Percentiles rank a stretch among this genome's conserved stretches.
Evolutionary conservation across 2,888 invertebrate genomes (phyloP).

Genomic region (Melipona bicolor): DNA sequence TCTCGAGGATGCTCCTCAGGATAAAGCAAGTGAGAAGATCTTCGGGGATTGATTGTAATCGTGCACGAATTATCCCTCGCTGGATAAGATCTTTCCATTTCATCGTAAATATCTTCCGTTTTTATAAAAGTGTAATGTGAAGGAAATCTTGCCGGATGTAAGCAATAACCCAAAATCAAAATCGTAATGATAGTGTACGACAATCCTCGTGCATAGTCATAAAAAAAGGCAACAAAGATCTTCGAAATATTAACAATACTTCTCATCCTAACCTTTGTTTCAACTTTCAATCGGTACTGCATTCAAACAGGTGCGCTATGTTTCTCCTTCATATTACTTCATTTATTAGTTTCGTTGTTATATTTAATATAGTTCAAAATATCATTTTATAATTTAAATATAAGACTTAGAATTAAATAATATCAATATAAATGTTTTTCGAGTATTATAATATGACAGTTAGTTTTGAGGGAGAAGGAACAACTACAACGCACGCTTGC

Average conservation of each 20-base stretch:
- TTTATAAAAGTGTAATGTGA: conserved; percentile 81
- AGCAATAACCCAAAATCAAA: conserved; percentile 77
- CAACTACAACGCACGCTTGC: neutral
- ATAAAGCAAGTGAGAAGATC: conserved; percentile 75
- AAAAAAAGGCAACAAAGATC: conserved; percentile 68
- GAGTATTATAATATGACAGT: neutral
- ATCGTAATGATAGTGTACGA: conserved; percentile 72
- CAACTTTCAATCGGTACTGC: conserved; percentile 26
- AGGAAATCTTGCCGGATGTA: conserved; percentile 82
- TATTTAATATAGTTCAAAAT: neutral
- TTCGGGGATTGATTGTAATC: conserved; percentile 65
- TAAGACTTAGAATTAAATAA: neutral
- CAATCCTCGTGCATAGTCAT: conserved; percentile 75
- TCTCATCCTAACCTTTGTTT: conserved; percentile 67
- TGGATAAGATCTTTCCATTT: conserved; percentile 80
- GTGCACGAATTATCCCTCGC: conserved; percentile 79
- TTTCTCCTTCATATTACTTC: neutral
- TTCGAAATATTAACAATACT: conserved; percentile 59
- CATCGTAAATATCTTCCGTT: conserved; percentile 78
- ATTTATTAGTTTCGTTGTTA: neutral
- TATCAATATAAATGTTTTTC: neutral
- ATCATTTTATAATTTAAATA: conserved; percentile 7
- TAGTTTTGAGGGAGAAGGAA: neutral
- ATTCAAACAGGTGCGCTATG: neutral
- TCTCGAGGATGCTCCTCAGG: conserved; percentile 79